Conservation (phyloP, 2,888 invertebrate species). For the Tromatobia lineatoria region DNA sequence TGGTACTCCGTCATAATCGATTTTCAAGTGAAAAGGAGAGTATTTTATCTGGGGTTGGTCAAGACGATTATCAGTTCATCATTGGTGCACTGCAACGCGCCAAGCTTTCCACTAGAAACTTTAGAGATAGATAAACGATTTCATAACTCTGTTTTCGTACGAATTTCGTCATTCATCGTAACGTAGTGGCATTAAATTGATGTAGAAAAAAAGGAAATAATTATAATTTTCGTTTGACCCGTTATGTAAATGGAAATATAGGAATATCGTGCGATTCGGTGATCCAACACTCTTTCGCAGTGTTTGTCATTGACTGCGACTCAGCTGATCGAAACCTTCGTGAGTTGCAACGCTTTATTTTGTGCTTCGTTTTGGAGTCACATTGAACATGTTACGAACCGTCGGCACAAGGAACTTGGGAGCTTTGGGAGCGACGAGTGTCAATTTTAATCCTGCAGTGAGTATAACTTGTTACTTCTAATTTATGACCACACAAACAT, state of each 20-base stretch:
- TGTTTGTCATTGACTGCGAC: neutral
- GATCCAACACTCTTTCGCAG: neutral
- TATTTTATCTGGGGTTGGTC: conserved; percentile 5
- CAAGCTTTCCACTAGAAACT: conserved; percentile 5
- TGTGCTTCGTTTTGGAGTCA: neutral
- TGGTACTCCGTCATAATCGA: too few relatives aligned
- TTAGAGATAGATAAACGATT: conserved; percentile 40
- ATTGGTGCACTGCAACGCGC: neutral
- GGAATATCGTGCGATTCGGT: neutral
- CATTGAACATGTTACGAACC: conserved; percentile 71
- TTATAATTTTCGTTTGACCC: neutral
- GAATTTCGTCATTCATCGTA: conserved; percentile 55
- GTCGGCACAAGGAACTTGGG: conserved; percentile 58
- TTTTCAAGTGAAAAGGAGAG: neutral
- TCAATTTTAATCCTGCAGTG: conserved; percentile 71
- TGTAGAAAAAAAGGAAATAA: neutral
- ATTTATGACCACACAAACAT: neutral
- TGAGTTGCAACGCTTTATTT: neutral
- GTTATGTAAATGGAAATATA: neutral
- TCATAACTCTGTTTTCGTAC: conserved; percentile 57
- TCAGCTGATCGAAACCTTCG: conserved; percentile 37
- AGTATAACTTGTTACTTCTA: conserved; percentile 55
- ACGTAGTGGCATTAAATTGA: neutral
- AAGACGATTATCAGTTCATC: conserved; percentile 13
- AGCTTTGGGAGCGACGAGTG: conserved; percentile 55